Evolutionary conservation across 2,113 vertebrate genomes (phyloP), one percentile per base, ranked within the genome.

Genomic region (Cryptotis parvus): DNA sequence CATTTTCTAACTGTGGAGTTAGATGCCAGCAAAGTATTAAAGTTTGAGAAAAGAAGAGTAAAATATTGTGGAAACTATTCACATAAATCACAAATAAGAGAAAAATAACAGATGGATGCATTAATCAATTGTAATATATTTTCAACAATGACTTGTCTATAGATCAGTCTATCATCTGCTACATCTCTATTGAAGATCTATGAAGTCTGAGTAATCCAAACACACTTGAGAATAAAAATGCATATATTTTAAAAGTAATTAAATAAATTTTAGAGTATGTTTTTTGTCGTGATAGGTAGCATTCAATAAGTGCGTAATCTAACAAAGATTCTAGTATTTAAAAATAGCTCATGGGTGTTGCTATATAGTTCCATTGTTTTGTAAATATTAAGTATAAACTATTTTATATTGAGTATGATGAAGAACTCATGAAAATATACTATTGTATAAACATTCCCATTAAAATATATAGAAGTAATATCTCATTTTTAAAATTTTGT

Each of bases 1-100:
- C 58, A 79, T 91, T 91, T n/a, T 90, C 41, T 83, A 5, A 72
- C 61, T 66, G 74, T 73, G 92, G 73, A 83, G 77, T 65, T 58
- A 3, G 1, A 49, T 65, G 37, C 37, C 82, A 73, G 66, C 3
- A 66, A 70, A 68, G 14, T 63, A 91, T 89, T 90, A 66, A 77
- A 37, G 0, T 73, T 93, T 88, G 18, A 85, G 80, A 79, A 74
- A 79, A 74, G 14, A 61, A 75, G 8, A 77, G 61, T 45, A 81
- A 45, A 72, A 84, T 90, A 65, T 1, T 3, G 2, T 35, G 1
- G 4, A 65, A 66, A 2, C 78, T 35, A 45, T 58, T 70, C 41
- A 43, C 15, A 2, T 31, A 65, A 45, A 61, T 72, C 37, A 76
- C 0, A 92, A 4, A 43, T 45, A 45, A 49, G 26, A 63, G 2